These are phyloP conservation scores for Dromas ardeola DNA, from an alignment of 2,113 vertebrate genomes.

Conservation along the genomic window DNA sequence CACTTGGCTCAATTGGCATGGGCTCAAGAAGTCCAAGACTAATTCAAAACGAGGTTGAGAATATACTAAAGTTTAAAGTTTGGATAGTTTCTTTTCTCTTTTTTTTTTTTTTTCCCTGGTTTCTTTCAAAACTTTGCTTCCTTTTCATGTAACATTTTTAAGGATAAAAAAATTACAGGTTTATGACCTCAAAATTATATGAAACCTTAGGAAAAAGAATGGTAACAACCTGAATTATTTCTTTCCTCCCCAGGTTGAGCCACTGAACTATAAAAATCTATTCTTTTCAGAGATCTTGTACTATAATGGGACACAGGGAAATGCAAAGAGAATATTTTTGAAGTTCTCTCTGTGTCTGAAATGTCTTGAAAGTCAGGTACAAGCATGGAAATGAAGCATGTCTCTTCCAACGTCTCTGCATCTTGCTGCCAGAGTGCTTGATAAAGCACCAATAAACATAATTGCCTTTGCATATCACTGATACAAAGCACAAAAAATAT, in stretches of 20 bases:
- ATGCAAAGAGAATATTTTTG: background rate
- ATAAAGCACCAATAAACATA: conserved; percentile 56
- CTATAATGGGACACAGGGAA: background rate
- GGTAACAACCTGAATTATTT: background rate
- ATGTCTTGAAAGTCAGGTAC: background rate
- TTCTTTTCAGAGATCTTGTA: background rate
- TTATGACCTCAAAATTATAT: background rate
- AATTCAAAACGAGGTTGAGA: background rate
- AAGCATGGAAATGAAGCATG: background rate
- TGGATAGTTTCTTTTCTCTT: too few species aligned
- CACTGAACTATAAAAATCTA: background rate
- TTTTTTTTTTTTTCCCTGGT: fast-evolving
- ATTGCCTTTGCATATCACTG: conserved; percentile 24
- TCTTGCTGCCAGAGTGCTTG: background rate
- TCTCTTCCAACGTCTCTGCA: background rate
- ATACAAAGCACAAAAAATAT: background rate
- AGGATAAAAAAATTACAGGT: background rate
- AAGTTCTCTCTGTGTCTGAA: background rate
- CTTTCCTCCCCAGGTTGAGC: background rate
- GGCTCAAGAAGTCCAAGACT: background rate
- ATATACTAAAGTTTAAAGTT: background rate
- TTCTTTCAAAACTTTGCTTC: background rate
- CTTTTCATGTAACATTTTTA: background rate
- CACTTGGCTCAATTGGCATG: background rate
- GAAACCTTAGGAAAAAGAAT: background rate